phyloP scores from a whole-genome alignment of 2,113 vertebrate genomes.

The Malaclemys terrapin region DNA sequence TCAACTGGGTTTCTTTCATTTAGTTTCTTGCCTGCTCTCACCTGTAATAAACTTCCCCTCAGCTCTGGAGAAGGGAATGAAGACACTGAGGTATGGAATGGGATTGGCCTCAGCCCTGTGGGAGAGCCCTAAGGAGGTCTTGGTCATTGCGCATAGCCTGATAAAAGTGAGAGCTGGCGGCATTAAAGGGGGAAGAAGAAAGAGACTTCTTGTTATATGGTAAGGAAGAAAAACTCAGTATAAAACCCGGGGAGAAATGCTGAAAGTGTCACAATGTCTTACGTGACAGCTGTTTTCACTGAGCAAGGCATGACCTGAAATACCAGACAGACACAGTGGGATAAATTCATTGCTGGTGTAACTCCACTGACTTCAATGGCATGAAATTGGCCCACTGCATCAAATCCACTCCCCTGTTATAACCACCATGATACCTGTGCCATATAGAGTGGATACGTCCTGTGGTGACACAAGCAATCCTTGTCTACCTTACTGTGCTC shows the following conservation, averaged over 20 bases:
- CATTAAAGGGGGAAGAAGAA: background rate
- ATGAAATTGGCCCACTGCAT: accelerated
- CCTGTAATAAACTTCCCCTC: background rate
- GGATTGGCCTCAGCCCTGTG: background rate
- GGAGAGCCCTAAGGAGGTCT: background rate
- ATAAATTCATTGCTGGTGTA: background rate
- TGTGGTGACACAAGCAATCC: accelerated
- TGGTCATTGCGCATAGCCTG: background rate
- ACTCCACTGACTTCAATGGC: background rate
- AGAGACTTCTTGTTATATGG: background rate
- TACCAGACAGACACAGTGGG: background rate
- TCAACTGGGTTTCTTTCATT: background rate
- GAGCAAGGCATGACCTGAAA: background rate
- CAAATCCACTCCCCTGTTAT: background rate
- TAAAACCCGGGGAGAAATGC: background rate
- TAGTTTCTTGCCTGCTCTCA: background rate
- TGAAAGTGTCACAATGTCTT: background rate
- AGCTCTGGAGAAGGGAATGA: conserved; percentile 1
- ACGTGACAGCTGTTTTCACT: background rate
- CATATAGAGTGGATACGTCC: background rate
- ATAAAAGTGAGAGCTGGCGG: background rate
- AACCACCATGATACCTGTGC: background rate
- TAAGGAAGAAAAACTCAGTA: background rate
- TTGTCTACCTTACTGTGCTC: background rate
- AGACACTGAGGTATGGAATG: background rate